A percentile compares a stretch with the other conserved stretches of the same genome.
Conservation (phyloP, 1,140 invertebrate genomes). For the Caenorhabditis briggsae region DNA sequence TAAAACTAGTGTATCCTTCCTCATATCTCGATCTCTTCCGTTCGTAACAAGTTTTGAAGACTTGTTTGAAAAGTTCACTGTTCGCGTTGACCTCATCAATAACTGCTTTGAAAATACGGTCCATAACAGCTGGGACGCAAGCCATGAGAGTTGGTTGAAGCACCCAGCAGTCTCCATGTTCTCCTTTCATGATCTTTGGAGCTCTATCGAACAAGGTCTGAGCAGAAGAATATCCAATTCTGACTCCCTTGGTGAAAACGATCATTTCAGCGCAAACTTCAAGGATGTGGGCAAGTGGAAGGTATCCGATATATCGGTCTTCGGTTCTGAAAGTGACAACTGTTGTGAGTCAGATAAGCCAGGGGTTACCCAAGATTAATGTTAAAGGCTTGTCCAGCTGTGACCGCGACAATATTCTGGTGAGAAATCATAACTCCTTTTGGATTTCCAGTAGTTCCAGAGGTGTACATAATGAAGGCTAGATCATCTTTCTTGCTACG, state of each 20-base stretch:
- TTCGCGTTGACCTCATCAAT: slow-evolving; percentile 77
- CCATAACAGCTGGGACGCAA: slow-evolving; percentile 85
- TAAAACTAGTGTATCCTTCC: slow-evolving; percentile 87
- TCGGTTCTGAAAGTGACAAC: slow-evolving; percentile 79
- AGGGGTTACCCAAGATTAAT: slow-evolving; percentile 70
- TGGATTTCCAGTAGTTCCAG: slow-evolving; percentile 90
- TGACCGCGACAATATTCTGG: slow-evolving; percentile 88
- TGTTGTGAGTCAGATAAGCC: neutral
- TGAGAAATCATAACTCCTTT: slow-evolving; percentile 84
- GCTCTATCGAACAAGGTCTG: slow-evolving; percentile 93
- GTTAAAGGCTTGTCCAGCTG: slow-evolving; percentile 89
- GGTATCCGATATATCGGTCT: slow-evolving; percentile 92
- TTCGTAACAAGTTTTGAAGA: slow-evolving; percentile 78
- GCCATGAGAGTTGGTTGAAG: slow-evolving; percentile 93
- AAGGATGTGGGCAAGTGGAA: slow-evolving; percentile 96
- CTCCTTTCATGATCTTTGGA: slow-evolving; percentile 92
- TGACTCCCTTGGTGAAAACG: slow-evolving; percentile 81
- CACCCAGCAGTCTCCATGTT: slow-evolving; percentile 87
- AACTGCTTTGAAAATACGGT: slow-evolving; percentile 78
- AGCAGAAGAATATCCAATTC: slow-evolving; percentile 95
- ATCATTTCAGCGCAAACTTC: slow-evolving; percentile 85
- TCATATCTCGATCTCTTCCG: slow-evolving; percentile 81
- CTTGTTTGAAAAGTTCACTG: slow-evolving; percentile 73
- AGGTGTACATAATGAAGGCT: slow-evolving; percentile 96
- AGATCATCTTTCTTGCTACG: slow-evolving; percentile 82